Evolutionary conservation across 2,797 vertebrate species (phyloP).

Genomic region (Sebastes steindachneri): DNA sequence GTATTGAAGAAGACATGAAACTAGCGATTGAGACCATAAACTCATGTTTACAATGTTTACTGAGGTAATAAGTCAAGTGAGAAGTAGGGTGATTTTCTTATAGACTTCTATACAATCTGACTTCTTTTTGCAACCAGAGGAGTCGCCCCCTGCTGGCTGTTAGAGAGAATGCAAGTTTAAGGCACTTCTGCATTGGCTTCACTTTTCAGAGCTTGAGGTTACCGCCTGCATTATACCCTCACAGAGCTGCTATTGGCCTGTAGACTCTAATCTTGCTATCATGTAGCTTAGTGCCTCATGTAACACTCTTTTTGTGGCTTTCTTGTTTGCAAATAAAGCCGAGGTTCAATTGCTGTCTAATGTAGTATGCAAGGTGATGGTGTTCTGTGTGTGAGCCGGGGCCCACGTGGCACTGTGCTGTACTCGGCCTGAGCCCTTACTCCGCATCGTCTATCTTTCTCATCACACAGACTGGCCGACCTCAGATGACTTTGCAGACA

Average conservation of each 20-base stretch:
- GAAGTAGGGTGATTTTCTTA: too few relatives aligned
- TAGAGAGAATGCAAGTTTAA: too few relatives aligned
- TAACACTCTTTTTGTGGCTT: neutral
- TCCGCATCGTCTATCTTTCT: conserved; percentile 65
- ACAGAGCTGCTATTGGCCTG: neutral
- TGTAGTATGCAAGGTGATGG: conserved; percentile 16
- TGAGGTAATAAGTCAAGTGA: too few relatives aligned
- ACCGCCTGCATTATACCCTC: neutral
- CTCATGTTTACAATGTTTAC: too few relatives aligned
- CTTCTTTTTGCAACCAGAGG: too few relatives aligned
- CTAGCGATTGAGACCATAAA: too few relatives aligned
- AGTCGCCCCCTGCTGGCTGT: too few relatives aligned
- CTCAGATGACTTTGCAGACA: conserved; percentile 85
- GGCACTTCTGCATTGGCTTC: too few relatives aligned
- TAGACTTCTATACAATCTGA: too few relatives aligned
- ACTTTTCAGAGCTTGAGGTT: too few relatives aligned
- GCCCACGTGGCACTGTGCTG: conserved; percentile 30
- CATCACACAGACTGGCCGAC: conserved; percentile 70
- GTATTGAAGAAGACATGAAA: too few relatives aligned
- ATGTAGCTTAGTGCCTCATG: neutral
- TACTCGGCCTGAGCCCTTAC: conserved; percentile 45
- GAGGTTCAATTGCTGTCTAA: conserved; percentile 21
- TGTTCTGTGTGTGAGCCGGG: conserved; percentile 27
- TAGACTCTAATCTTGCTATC: neutral
- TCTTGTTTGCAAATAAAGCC: conserved; percentile 40